Evolutionary conservation across 2,888 invertebrate species (phyloP), one percentile per base, ranked within the genome.

Genomic region (Mycalesis mineus): DNA sequence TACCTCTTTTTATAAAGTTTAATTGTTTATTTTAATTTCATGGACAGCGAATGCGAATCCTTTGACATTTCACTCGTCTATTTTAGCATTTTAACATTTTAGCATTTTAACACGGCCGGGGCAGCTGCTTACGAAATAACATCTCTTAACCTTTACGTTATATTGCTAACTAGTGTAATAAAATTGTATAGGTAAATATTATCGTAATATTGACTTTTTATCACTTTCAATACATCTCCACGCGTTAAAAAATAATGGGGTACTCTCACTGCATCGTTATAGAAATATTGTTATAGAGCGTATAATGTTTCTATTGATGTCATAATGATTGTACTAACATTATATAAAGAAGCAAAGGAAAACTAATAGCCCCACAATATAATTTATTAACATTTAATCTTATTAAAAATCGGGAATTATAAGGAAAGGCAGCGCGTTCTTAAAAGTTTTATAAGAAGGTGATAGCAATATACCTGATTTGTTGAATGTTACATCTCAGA

Each of bases 151-250:
- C 52, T 52, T 52, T 52, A 22, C 33, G 17, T 33, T 47, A 33
- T 13, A 17, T 36, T 42, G 41, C 51, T 17, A 42, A 13, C 22
- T 13, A 52, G 42, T 11, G 28, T 44, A 52, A 52, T 52, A 52
- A 52, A 52, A 42, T 52, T 52, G 42, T 42, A 52, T 49, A 33
- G 37, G 49, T 17, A 36, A 49, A 49, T 37, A 22, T 49, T 49
- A 49, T 37, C 49, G 37, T 37, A 37, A 49, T 37, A 39, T 28
- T 22, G 22, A 2, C n/a, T 28, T n/a, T 49, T 49, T 37, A 37
- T 37, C 37, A 13, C 17, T 37, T 28, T 4, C 9, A 13, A 37
- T 13, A 17, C 22, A 39, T 49, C 37, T 49, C 13, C 22, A 47
- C 9, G 15, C 15, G 31, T 47, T 47, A 14, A 47, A n/a, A 47